These are phyloP conservation scores for Pseudomyrmex dendroicus DNA, from an alignment of 1,140 invertebrate genomes.

Conservation along the genomic window DNA sequence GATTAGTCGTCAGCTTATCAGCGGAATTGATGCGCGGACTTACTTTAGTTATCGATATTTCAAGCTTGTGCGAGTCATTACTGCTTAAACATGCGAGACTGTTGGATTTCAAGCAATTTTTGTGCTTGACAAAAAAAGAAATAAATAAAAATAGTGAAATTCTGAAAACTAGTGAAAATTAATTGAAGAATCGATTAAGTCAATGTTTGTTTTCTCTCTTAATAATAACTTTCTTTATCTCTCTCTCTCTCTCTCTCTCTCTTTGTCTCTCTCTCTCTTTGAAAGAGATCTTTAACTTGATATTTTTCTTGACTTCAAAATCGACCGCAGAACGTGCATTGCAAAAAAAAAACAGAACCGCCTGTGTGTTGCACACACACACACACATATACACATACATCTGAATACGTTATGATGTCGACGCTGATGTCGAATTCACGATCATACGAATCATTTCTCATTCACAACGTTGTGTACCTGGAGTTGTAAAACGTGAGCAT, in stretches of 20 bases:
- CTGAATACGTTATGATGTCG: not conserved
- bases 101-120: not conserved
- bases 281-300: no score
- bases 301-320: not conserved
- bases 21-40: constrained; percentile 50
- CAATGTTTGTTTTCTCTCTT: not conserved
- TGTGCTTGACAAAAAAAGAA: not conserved
- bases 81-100: constrained; percentile 2
- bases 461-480: not conserved
- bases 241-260: no score
- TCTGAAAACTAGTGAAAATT: not conserved
- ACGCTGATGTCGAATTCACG: not conserved
- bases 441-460: constrained; percentile 2
- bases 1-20: constrained; percentile 51
- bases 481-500: not conserved
- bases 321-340: not conserved
- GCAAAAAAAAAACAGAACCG: constrained; percentile 6
- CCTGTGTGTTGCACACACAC: not conserved
- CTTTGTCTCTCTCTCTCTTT: no score
- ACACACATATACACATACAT: not conserved
- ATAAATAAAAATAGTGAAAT: not conserved
- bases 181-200: not conserved
- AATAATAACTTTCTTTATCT: not conserved
- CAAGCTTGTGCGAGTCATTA: not conserved
- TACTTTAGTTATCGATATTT: constrained; percentile 59